phyloP scores from a whole-genome alignment of 2,888 invertebrate genomes.

The Lasioglossum figueresi region DNA sequence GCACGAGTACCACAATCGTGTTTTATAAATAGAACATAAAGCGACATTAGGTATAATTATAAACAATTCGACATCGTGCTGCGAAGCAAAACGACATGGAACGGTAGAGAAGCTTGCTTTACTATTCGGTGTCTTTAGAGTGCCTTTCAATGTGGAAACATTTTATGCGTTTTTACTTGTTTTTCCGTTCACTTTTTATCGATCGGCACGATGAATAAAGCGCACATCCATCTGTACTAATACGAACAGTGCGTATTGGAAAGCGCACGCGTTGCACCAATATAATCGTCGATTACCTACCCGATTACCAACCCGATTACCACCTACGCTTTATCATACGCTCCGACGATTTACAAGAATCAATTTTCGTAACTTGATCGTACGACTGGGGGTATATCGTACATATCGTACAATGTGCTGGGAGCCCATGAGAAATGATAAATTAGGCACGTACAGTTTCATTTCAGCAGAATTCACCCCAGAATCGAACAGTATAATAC shows the following conservation, averaged over 20 bases:
- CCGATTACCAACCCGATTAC: background rate
- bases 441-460: background rate
- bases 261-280: constrained; percentile 43
- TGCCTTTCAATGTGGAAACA: background rate
- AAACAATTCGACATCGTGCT: background rate
- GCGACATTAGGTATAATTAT: background rate
- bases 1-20: background rate
- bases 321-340: background rate
- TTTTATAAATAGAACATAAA: background rate
- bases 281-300: constrained; percentile 26
- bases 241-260: constrained; percentile 1
- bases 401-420: no score
- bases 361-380: background rate
- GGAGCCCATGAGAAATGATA: background rate
- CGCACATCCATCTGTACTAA: constrained; percentile 11
- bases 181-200: constrained; percentile 17
- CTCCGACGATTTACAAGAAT: constrained; percentile 13
- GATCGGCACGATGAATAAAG: constrained; percentile 35
- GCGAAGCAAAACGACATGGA: background rate
- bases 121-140: background rate
- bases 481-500: background rate
- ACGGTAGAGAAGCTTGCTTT: background rate
- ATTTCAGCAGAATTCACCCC: background rate
- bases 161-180: constrained; percentile 7
- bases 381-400: no score